Base-by-base conservation (phyloP, 2,888 invertebrate genomes). In the Endomychus coccineus region DNA sequence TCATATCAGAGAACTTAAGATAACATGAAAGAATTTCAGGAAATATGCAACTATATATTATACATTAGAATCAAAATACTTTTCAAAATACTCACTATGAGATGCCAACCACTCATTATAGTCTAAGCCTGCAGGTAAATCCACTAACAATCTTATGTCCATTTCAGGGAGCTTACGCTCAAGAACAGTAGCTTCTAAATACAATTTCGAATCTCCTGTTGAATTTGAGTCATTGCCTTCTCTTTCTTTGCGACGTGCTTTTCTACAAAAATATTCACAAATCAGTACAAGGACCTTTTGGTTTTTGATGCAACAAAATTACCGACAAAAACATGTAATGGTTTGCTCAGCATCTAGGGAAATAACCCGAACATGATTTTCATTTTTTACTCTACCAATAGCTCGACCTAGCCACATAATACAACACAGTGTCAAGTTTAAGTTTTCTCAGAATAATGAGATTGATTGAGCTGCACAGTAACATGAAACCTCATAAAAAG, bases 21-120 rank as follows among this genome's bases (percentile, higher is more conserved):
- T n/a, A n/a, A n/a, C n/a, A n/a, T n/a, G n/a, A n/a, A n/a, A n/a
- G n/a, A n/a, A n/a, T n/a, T n/a, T n/a, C n/a, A n/a, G n/a, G n/a
- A n/a, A n/a, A n/a, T n/a, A n/a, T n/a, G n/a, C n/a, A n/a, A n/a
- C n/a, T n/a, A n/a, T n/a, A n/a, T n/a, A n/a, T n/a, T n/a, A n/a
- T n/a, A n/a, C n/a, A n/a, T n/a, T n/a, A n/a, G n/a, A n/a, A n/a
- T n/a, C n/a, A n/a, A n/a, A n/a, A n/a, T n/a, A n/a, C n/a, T n/a
- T n/a, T n/a, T n/a, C n/a, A n/a, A n/a, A 4, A 23, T 7, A 73
- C 83, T 78, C 69, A 94, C 92, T 94, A 70, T 98, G 96, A 50
- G 94, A 95, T 52, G 97, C 97, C 61, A 98, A 82, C 97, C 98
- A 98, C 77, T 98, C 98, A 71, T 96, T 94, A 73, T 89, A 88